Evolutionary conservation across 2,888 invertebrate genomes (phyloP), one percentile per base, ranked within the genome.

Genomic region (Apantesis nais): DNA sequence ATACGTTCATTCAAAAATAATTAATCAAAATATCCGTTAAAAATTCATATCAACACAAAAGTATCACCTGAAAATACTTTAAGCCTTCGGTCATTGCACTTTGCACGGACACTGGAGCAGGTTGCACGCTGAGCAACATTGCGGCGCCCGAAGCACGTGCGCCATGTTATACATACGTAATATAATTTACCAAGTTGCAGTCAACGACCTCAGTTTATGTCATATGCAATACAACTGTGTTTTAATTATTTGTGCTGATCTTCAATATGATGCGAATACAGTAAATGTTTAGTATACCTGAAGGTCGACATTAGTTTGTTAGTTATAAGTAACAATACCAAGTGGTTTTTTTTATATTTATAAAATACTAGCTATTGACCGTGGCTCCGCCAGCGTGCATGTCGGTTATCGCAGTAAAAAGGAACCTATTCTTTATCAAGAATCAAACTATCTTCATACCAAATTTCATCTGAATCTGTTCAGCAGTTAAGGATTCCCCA

Each of bases 111-210:
- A 63, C 44, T 29, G 31, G 44, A 63, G 9, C 31, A 31, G 44
- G 63, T 25, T 31, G 58, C 58, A 55, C 44, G 22, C 52, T 55
- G 37, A 48, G 48, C 62, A 22, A 44, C 34, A 25, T 61, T 67
- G 67, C 44, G 67, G 67, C 31, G n/a, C 60, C 31, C 67, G n/a
- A 62, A 52, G 67, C 67, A 68, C 67, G 67, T 68, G 67, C 67
- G 29, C 25, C 25, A 31, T 41, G 22, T 61, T 16, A 44, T 41
- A 60, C 16, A 44, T 41, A 60, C 61, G 61, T 67, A 67, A 66
- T 25, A 58, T 58, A 39, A 37, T 58, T 66, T 58, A 29, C 66
- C n/a, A 19, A 58, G 39, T 58, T 58, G 39, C 58, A 39, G 41
- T 66, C 66, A 58, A 66, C 39, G 66, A 39, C 34, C 65, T 55